Evolutionary conservation across 2,888 invertebrate species (phyloP), one percentile per base, ranked within the genome.

Genomic region (Campoplex nolae): DNA sequence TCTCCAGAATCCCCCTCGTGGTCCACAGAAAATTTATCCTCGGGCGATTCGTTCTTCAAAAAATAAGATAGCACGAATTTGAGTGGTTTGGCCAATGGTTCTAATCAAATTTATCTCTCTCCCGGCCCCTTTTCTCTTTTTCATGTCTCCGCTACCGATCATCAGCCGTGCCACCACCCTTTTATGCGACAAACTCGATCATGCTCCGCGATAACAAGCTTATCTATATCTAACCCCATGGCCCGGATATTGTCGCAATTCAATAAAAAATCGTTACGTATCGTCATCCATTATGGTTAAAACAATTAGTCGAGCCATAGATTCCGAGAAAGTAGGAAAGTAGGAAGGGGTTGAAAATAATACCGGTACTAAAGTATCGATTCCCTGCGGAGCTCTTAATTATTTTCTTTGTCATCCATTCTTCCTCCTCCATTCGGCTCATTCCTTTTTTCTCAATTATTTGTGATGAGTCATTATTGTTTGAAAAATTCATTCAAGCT

Each of bases 201-300:
- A 90, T 88, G 23, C 73, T 85, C 85, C 86, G 90, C 86, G 90
- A 92, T 93, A 93, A 93, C 92, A 86, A 89, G 91, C 90, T 93
- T 93, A 93, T 93, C 91, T 90, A 87, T 87, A 70, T 79, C 68
- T 16, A 56, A 18, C 48, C 48, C 54, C 54, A 75, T n/a, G 51
- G 48, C 84, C 75, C 89, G 91, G 89, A 91, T 92, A 93, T 93
- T 92, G 91, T 85, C 88, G 88, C 88, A 90, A 91, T 91, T 90
- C 88, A 90, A 88, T 81, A 88, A 83, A 90, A 90, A 90, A 85
- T 91, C 90, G 87, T 91, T 89, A 74, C 62, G 18, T 51, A 8
- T 65, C 80, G 78, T 82, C 67, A 86, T 84, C 83, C 90, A 89
- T 91, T 90, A 89, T 87, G 88, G 88, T 89, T 90, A 89, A 91